Conservation (phyloP, 2,797 vertebrate genomes). For the Enteromius treurensis region DNA sequence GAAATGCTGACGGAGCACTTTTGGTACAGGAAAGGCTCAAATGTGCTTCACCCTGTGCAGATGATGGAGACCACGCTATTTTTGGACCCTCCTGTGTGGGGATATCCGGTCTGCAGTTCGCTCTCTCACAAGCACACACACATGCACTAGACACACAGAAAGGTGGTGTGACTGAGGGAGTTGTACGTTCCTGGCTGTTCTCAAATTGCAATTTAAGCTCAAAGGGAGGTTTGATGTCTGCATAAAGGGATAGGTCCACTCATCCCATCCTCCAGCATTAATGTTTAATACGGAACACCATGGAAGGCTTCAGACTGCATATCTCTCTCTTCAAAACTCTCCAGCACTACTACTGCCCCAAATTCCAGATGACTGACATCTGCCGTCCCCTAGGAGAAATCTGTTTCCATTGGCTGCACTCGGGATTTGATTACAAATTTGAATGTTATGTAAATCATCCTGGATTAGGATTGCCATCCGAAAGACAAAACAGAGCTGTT, state of each 20-base stretch:
- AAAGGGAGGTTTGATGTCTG: constrained; percentile 72
- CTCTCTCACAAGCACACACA: constrained; percentile 26
- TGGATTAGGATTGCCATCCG: constrained; percentile 45
- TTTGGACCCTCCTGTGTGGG: constrained; percentile 50
- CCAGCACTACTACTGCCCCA: constrained; percentile 5
- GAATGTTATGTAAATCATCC: constrained; percentile 53
- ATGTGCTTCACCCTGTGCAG: constrained; percentile 47
- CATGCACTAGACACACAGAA: constrained; percentile 21
- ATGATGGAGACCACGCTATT: constrained; percentile 57
- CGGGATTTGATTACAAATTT: constrained; percentile 46
- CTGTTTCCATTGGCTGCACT: constrained; percentile 20
- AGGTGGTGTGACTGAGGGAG: constrained; percentile 32
- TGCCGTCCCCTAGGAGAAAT: constrained; percentile 18
- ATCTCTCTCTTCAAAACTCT: constrained; percentile 15
- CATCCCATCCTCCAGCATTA: constrained; percentile 68
- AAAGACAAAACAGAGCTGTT: constrained; percentile 36
- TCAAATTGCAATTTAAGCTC: constrained; percentile 69
- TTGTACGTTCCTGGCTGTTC: constrained; percentile 57
- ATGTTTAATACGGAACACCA: constrained; percentile 63
- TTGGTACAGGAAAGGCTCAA: constrained; percentile 51
- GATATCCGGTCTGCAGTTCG: constrained; percentile 48
- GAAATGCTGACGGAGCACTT: constrained; percentile 41
- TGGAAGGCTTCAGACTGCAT: constrained; percentile 1
- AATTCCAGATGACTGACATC: constrained; percentile 43
- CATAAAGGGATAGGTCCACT: constrained; percentile 68